Conservation (phyloP, 2,797 vertebrate genomes). For the Silurus lanzhouensis region DNA sequence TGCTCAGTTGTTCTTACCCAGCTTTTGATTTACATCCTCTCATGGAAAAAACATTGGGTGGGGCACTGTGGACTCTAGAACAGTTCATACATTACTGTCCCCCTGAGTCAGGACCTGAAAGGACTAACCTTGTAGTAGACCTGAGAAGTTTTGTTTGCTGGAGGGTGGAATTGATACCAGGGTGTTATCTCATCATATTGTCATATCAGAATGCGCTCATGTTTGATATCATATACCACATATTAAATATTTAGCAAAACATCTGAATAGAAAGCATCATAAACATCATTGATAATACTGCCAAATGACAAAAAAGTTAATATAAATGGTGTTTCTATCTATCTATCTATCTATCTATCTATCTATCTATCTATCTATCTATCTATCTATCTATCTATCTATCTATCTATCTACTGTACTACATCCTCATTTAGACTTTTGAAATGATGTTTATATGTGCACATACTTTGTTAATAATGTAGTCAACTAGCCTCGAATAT, state of each 20-base stretch:
- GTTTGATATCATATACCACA: conserved; percentile 24
- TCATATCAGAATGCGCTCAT: conserved; percentile 32
- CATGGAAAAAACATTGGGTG: conserved; percentile 3
- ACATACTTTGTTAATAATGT: background rate
- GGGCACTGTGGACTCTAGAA: conserved; percentile 9
- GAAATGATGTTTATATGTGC: background rate
- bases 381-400: too few relatives aligned
- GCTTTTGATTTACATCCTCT: conserved; percentile 18
- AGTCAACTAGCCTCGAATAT: background rate
- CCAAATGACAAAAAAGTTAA: too few relatives aligned
- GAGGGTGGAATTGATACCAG: conserved; percentile 11
- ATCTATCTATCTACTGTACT: background rate
- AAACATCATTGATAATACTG: background rate
- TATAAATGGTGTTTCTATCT: too few relatives aligned
- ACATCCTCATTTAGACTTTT: background rate
- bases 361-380: too few relatives aligned
- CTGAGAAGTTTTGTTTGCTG: background rate
- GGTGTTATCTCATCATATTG: background rate
- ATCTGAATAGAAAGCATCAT: background rate
- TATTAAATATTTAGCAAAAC: conserved; percentile 25
- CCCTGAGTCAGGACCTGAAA: background rate
- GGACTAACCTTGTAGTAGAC: background rate
- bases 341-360: too few relatives aligned
- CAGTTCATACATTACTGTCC: conserved; percentile 20
- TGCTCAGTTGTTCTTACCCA: background rate